phyloP scores from a whole-genome alignment of 1,140 invertebrate species.

The Procambarus clarkii region DNA sequence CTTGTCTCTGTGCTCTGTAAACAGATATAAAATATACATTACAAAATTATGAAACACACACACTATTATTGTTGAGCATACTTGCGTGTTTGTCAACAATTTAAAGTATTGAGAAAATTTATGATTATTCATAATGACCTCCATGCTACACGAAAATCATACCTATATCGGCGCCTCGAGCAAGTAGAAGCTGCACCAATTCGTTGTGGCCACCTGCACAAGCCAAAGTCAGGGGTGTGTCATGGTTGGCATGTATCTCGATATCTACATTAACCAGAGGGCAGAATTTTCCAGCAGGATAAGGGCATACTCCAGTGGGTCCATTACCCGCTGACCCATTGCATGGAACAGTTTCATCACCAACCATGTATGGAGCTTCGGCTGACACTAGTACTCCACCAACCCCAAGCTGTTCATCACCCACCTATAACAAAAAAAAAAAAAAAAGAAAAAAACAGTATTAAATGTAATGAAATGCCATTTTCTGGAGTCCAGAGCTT shows the following conservation, averaged over 20 bases:
- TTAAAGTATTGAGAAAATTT: no score
- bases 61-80: no score
- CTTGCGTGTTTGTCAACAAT: no score
- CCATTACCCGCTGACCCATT: slow-evolving; percentile 55
- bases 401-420: slow-evolving; percentile 61
- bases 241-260: slow-evolving; percentile 98
- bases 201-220: slow-evolving; percentile 98
- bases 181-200: slow-evolving; percentile 92
- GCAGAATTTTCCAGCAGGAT: slow-evolving; percentile 59
- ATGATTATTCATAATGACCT: no score
- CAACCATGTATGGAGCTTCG: slow-evolving; percentile 51
- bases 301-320: slow-evolving; percentile 53
- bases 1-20: slow-evolving; percentile 95
- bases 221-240: slow-evolving; percentile 97
- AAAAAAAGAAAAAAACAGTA: neutral
- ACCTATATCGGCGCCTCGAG: slow-evolving; percentile 92
- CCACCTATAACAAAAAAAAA: slow-evolving; percentile 23
- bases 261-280: slow-evolving; percentile 83
- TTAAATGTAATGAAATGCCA: no score
- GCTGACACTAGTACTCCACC: slow-evolving; percentile 58
- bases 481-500: no score
- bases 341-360: slow-evolving; percentile 62
- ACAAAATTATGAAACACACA: no score
- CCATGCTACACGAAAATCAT: slow-evolving; percentile 58
- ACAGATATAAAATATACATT: neutral